Evolutionary conservation across 1,140 invertebrate genomes (phyloP).

Genomic region (Eufriesea mexicana): DNA sequence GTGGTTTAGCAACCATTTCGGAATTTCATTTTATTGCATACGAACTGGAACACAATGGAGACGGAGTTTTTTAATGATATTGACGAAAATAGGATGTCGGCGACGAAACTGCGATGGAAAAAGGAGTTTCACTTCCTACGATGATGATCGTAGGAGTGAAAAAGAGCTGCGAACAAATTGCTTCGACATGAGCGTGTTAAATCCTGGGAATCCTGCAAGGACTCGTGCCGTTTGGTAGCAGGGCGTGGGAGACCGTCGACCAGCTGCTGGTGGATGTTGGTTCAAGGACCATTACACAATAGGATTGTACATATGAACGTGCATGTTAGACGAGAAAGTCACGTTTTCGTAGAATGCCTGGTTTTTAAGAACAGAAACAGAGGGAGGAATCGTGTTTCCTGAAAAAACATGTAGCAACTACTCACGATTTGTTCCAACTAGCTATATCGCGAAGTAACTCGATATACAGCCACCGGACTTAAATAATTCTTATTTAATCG

Average conservation of each 20-base stretch:
- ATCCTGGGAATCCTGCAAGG: constrained; percentile 63
- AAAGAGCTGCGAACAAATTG: constrained; percentile 26
- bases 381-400: constrained; percentile 35
- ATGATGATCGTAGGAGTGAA: background rate
- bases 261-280: constrained; percentile 62
- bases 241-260: constrained; percentile 67
- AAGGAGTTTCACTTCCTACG: background rate
- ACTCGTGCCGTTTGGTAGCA: constrained; percentile 64
- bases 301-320: constrained; percentile 40
- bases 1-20: no score
- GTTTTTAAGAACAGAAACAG: constrained; percentile 46
- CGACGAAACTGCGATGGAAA: no score
- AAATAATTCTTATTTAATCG: no score
- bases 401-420: background rate
- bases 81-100: no score
- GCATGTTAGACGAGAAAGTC: constrained; percentile 60
- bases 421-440: constrained; percentile 4
- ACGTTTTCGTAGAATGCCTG: constrained; percentile 68
- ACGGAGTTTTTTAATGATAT: no score
- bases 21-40: no score
- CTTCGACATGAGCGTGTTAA: constrained; percentile 28
- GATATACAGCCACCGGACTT: no score
- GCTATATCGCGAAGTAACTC: no score
- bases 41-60: no score
- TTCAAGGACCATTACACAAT: constrained; percentile 71